Evolutionary conservation across 2,888 invertebrate species (phyloP).

Genomic region (Agrotis segetum): DNA sequence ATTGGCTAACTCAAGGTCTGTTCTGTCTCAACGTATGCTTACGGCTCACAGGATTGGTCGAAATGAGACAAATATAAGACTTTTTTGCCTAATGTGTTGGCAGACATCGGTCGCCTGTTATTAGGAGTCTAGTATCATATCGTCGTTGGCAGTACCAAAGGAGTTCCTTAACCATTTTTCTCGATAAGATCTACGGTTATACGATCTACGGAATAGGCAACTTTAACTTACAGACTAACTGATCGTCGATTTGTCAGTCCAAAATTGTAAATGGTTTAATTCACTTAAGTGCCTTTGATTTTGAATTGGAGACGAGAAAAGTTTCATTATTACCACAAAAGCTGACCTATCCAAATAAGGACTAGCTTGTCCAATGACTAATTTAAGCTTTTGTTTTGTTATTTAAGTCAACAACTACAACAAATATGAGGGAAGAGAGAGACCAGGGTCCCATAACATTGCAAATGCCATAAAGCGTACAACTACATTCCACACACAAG

Average conservation of each 20-base stretch:
- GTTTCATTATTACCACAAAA: too few relatives aligned
- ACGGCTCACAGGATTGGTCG: too few relatives aligned
- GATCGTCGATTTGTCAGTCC: background rate
- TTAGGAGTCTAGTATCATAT: too few relatives aligned
- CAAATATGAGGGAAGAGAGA: background rate
- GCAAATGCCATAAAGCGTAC: conserved; percentile 14
- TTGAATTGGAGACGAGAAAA: too few relatives aligned
- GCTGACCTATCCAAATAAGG: too few relatives aligned
- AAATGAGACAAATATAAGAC: too few relatives aligned
- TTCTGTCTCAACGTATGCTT: too few relatives aligned
- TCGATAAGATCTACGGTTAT: background rate
- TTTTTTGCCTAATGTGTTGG: too few relatives aligned
- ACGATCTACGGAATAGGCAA: background rate
- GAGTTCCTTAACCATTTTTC: background rate
- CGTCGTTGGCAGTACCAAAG: background rate
- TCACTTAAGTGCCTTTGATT: background rate
- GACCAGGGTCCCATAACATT: background rate
- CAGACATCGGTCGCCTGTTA: too few relatives aligned
- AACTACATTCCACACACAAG: conserved; percentile 31
- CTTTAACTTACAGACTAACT: too few relatives aligned
- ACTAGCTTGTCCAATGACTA: background rate
- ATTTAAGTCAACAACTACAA: background rate
- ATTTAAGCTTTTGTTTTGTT: background rate
- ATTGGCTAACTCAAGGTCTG: too few relatives aligned
- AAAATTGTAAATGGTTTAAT: background rate